phyloP scores from a whole-genome alignment of 1,140 invertebrate species.

The Tetranychus cinnabarinus region DNA sequence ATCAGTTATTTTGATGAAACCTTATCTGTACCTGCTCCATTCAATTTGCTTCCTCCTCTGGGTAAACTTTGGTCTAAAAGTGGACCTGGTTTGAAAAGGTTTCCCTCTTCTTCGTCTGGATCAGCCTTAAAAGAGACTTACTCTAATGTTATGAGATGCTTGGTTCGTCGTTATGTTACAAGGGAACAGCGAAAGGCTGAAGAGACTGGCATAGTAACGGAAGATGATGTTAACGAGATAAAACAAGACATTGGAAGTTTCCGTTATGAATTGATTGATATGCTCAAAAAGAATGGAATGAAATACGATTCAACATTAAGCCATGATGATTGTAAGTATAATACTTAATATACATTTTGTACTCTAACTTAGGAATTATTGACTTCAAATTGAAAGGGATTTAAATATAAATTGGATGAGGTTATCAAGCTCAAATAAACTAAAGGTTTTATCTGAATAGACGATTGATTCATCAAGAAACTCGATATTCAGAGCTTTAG shows the following conservation, averaged over 20 bases:
- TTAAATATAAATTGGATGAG: too few relatives aligned
- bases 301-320: slow-evolving; percentile 15
- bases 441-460: too few relatives aligned
- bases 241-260: slow-evolving; percentile 72
- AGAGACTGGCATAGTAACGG: slow-evolving; percentile 62
- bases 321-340: background rate
- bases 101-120: background rate
- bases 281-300: slow-evolving; percentile 56
- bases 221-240: slow-evolving; percentile 89
- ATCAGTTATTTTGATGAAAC: slow-evolving; percentile 77
- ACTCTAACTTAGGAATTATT: too few relatives aligned
- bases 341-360: background rate
- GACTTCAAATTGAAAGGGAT: too few relatives aligned
- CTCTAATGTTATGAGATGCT: slow-evolving; percentile 43
- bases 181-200: slow-evolving; percentile 46
- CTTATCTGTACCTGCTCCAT: slow-evolving; percentile 56
- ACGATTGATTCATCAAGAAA: too few relatives aligned
- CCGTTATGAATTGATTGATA: slow-evolving; percentile 63
- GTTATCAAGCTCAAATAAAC: too few relatives aligned
- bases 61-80: background rate
- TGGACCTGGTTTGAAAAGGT: background rate
- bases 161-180: slow-evolving; percentile 56
- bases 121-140: background rate
- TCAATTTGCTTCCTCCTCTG: slow-evolving; percentile 54
- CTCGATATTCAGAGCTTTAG: too few relatives aligned